A percentile compares a stretch with the other conserved stretches of the same genome.
Evolutionary conservation across 2,113 vertebrate species (phyloP).

Genomic region (Pangasianodon gigas): DNA sequence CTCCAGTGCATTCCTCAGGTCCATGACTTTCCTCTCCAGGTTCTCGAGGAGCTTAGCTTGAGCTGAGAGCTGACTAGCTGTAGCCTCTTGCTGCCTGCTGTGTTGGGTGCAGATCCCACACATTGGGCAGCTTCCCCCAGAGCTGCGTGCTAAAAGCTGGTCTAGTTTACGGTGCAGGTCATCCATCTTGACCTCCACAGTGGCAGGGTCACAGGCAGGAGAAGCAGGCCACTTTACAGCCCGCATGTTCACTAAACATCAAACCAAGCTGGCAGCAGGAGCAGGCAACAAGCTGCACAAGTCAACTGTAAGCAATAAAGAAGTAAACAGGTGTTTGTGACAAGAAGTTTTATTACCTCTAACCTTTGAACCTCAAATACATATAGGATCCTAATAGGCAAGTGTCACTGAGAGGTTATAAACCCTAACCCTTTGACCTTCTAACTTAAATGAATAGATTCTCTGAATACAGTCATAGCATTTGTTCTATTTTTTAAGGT

Average conservation of each 20-base stretch:
- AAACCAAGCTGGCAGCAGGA: neutral
- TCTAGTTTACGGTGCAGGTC: slow-evolving; percentile 53
- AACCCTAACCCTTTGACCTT: slow-evolving; percentile 13
- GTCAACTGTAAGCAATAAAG: neutral
- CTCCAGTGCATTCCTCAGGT: slow-evolving; percentile 49
- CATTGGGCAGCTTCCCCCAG: slow-evolving; percentile 34
- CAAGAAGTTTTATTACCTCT: neutral
- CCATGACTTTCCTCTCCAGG: slow-evolving; percentile 53
- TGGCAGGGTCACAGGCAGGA: slow-evolving; percentile 3
- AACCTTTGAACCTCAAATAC: slow-evolving; percentile 1
- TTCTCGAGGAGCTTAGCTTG: slow-evolving; percentile 52
- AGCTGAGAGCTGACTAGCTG: slow-evolving; percentile 43
- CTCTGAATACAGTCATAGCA: neutral
- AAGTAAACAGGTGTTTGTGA: slow-evolving; percentile 1
- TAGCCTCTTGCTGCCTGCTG: slow-evolving; percentile 42
- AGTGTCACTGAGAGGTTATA: neutral
- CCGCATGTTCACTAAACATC: slow-evolving; percentile 27
- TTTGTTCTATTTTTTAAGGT: neutral
- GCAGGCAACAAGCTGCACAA: neutral
- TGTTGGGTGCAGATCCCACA: slow-evolving; percentile 53
- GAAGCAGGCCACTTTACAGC: slow-evolving; percentile 25
- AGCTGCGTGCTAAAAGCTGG: slow-evolving; percentile 41
- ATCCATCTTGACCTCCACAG: slow-evolving; percentile 58
- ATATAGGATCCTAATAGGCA: neutral
- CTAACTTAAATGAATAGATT: neutral